Evolutionary conservation across 2,888 invertebrate species (phyloP).

Genomic region (Yponomeuta malinellus): DNA sequence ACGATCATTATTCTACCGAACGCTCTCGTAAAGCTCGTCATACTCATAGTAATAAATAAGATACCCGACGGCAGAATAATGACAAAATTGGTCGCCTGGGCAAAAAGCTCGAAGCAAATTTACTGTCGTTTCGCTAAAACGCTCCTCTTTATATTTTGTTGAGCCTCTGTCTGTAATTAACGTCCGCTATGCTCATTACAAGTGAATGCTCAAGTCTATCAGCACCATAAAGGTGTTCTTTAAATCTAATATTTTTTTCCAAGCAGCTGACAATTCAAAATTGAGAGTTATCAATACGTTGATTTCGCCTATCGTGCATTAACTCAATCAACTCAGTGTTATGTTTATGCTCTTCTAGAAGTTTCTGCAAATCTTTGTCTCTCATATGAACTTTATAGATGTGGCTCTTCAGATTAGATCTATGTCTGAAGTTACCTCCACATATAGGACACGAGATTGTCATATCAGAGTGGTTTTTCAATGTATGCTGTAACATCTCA

Average conservation of each 20-base stretch:
- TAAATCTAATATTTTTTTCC: not conserved
- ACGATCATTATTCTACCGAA: no score
- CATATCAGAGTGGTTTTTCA: not conserved
- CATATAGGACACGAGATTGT: not conserved
- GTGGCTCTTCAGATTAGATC: not conserved
- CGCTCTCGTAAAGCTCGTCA: no score
- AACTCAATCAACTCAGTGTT: constrained; percentile 6
- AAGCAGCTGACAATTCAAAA: not conserved
- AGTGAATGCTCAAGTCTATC: no score
- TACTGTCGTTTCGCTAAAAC: no score
- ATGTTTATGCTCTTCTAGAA: not conserved
- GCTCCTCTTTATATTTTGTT: no score
- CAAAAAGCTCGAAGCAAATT: no score
- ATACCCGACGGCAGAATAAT: no score
- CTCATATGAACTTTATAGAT: constrained; percentile 7
- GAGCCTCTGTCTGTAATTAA: no score
- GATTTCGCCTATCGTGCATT: constrained; percentile 1
- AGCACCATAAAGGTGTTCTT: no score
- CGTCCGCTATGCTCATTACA: no score
- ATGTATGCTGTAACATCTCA: not conserved
- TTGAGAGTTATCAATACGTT: not conserved
- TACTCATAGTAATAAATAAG: no score
- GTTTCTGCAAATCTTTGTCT: not conserved
- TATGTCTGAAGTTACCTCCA: not conserved
- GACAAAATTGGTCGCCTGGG: no score